Base-by-base conservation (phyloP, 2,888 invertebrate genomes). In the Lymantria dispar region DNA sequence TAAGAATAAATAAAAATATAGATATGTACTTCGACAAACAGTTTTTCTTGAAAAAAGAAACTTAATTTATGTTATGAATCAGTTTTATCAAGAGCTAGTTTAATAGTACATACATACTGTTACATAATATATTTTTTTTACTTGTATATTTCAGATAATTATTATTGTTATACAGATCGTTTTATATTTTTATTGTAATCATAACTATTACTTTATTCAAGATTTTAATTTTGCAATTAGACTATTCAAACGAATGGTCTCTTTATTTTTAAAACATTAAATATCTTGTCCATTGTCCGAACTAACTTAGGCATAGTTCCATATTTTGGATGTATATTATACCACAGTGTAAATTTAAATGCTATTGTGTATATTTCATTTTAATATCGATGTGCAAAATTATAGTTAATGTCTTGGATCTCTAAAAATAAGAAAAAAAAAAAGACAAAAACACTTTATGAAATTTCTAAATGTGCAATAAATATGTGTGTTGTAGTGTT, bases 401-500 rank as follows among this genome's bases (percentile, higher is more conserved):
- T 90, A 89, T 91, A 90, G 85, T 90, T 87, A 88, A 89, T 88
- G 90, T 91, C 89, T 91, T 89, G 89, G 89, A 90, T 89, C 87
- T 90, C 87, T 88, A 89, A 90, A 90, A 88, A 85, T 86, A 83
- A 86, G 80, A 80, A 86, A 87, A 88, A 85, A 90, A 40, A 14
- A 91, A 89, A 87, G 84, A 87, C 85, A 90, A 90, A 89, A 89
- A 90, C 81, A 91, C 85, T 89, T 91, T 89, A 89, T 79, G 81
- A 88, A 91, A 87, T 88, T 91, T 91, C 91, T 92, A 89, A 91
- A 91, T 91, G 92, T 92, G 92, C 91, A 91, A 91, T 91, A 91
- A 91, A 87, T 90, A 87, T 91, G 91, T 91, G 91, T 91, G 91
- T 91, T 86, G 91, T 91, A 92, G 92, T 90, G 86, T 90, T 90